Conservation (phyloP, 2,113 vertebrate species). For the Hoplias malabaricus region DNA sequence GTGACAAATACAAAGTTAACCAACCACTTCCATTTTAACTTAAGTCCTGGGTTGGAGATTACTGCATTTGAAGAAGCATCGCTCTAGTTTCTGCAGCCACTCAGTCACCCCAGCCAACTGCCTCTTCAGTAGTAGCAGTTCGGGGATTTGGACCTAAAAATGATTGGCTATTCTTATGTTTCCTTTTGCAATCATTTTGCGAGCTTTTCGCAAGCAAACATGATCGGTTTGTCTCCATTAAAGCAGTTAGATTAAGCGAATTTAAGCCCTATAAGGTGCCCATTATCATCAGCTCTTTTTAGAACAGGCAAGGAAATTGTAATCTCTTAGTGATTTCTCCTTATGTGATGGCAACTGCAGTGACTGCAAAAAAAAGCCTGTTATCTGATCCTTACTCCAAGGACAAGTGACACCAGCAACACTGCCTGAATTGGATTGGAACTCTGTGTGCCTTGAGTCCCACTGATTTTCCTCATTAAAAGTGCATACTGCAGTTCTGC, state of each 20-base stretch:
- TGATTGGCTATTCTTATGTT: not conserved
- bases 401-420: not conserved
- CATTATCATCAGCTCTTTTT: constrained; percentile 33
- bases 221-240: constrained; percentile 10
- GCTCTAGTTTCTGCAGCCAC: not conserved
- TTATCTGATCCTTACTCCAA: not conserved
- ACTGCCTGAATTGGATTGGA: not conserved
- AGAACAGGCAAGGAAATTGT: constrained; percentile 11
- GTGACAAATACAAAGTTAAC: too few species aligned
- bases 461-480: not conserved
- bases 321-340: constrained; percentile 13
- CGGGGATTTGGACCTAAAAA: not conserved
- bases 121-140: not conserved
- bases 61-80: not conserved
- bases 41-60: too few species aligned
- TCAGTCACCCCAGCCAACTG: too few species aligned
- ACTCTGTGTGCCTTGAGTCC: not conserved
- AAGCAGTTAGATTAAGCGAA: constrained; percentile 22
- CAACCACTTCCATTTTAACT: too few species aligned
- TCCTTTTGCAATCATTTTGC: not conserved
- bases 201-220: not conserved
- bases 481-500: too few species aligned
- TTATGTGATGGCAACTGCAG: not conserved
- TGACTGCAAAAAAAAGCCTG: not conserved
- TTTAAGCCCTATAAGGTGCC: constrained; percentile 32